These are phyloP conservation scores for Harmothoe impar DNA, from an alignment of 2,888 invertebrate species.

Conservation along the genomic window DNA sequence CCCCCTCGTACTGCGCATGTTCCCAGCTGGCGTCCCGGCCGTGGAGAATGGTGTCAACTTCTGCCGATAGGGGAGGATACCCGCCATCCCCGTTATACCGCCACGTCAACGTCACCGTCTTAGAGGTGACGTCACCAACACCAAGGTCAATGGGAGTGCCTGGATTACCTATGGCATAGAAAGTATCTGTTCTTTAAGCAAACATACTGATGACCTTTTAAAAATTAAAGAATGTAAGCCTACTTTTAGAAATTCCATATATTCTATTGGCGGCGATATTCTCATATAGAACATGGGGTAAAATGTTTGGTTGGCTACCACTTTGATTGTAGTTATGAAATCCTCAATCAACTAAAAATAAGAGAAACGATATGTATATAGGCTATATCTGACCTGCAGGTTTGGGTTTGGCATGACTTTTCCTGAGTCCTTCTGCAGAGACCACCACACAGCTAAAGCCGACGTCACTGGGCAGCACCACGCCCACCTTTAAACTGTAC, in stretches of 20 bases:
- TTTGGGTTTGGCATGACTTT: background rate
- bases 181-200: too few species aligned
- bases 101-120: background rate
- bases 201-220: too few species aligned
- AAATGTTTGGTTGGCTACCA: too few species aligned
- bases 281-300: too few species aligned
- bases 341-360: too few species aligned
- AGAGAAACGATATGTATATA: too few species aligned
- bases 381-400: too few species aligned
- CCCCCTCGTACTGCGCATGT: background rate
- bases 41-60: background rate
- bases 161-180: background rate
- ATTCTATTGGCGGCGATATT: too few species aligned
- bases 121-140: background rate
- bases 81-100: background rate
- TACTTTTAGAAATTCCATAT: too few species aligned
- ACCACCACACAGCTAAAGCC: conserved; percentile 28
- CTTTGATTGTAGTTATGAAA: too few species aligned
- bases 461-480: background rate
- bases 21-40: conserved; percentile 17
- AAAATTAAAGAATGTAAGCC: too few species aligned
- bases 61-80: background rate
- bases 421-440: background rate
- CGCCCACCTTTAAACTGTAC: background rate
- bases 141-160: background rate